Base-by-base conservation (phyloP, 2,888 invertebrate genomes). In the Drosophila picticornis region DNA sequence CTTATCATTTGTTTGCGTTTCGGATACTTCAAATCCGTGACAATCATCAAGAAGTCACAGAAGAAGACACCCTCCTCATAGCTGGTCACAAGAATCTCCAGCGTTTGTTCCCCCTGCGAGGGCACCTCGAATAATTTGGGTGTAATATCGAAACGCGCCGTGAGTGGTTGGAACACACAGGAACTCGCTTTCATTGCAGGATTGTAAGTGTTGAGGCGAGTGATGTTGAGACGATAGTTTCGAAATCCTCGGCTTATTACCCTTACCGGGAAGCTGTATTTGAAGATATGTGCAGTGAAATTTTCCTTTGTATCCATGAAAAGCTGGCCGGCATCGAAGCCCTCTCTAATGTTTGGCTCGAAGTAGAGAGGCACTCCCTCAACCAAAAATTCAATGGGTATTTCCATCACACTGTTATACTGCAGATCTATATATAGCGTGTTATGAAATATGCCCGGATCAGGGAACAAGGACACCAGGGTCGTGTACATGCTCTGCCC, bases 351-450 rank as follows among this genome's bases (percentile, higher is more conserved):
- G 43, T 92, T 72, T 3, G 92, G 92, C 16, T 89, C 80, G 48
- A 92, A 90, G 22, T 74, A 77, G 10, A 93, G 72, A 0, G 93
- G 93, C 9, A 91, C 84, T 0, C 92, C 92, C 59, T 90, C 88
- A 1, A 92, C 85, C 19, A 81, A 52, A 38, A 85, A 90, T 2
- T 75, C 80, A 4, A 93, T 75, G 13, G 92, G 91, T 31, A 93
- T 68, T 69, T 82, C 82, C 59, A 84, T 70, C 6, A 73, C 40
- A 43, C 85, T 69, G 31, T 83, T 86, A 60, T 84, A 90, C 34
- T 83, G 81, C 22, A 91, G 63, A 56, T 86, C 75, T 2, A 93
- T 69, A 29, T 72, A 67, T 9, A 93, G 38, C 4, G 55, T 66
- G 66, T 92, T 92, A 38, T 84, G 83, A 67, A 91, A 92, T 1